A percentile compares a stretch with the other conserved stretches of the same genome.
These are phyloP conservation scores for Nesoenas mayeri DNA, from an alignment of 2,113 vertebrate species.

Conservation along the genomic window DNA sequence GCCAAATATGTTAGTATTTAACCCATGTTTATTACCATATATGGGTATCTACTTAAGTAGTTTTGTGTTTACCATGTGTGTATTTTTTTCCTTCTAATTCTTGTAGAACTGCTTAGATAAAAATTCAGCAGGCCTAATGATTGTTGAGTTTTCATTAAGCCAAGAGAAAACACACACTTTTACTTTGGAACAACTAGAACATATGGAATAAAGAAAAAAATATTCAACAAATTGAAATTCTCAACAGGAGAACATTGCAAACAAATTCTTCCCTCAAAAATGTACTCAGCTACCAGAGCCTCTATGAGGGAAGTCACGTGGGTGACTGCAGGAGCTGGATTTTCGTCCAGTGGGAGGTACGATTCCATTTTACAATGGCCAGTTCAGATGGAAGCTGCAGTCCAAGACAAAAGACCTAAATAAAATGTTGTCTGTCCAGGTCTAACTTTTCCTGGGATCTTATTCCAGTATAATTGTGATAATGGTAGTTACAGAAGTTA, in stretches of 20 bases:
- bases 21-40: constrained; percentile 43
- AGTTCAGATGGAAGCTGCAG: not conserved
- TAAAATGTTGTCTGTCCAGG: not conserved
- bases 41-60: constrained; percentile 42
- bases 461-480: not conserved
- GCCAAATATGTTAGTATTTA: constrained; percentile 59
- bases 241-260: not conserved
- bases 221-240: not conserved
- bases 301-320: not conserved
- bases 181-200: not conserved
- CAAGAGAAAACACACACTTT: not conserved
- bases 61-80: not conserved
- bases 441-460: not conserved
- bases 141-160: not conserved
- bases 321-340: not conserved
- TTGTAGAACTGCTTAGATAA: not conserved
- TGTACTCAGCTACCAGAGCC: not conserved
- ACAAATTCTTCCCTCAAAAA: constrained; percentile 11
- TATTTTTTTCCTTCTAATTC: constrained; percentile 8
- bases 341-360: not conserved
- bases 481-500: not conserved
- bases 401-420: not conserved
- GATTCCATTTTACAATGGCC: not conserved
- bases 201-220: not conserved
- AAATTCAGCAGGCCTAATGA: not conserved